These are phyloP conservation scores for Ornithorhynchus anatinus DNA, from an alignment of 2,113 vertebrate genomes.

Conservation along the genomic window DNA sequence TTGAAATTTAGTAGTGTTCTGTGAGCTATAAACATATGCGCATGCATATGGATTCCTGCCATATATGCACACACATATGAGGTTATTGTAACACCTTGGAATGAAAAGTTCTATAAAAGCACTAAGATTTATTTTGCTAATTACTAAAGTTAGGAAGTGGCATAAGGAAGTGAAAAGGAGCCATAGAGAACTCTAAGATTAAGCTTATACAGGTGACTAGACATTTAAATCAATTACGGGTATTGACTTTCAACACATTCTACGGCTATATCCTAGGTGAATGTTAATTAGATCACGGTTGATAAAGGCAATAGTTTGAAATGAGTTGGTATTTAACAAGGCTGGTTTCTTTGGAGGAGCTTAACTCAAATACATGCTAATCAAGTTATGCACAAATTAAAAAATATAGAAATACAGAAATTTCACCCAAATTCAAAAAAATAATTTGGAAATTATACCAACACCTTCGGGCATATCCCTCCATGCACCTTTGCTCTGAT, in stretches of 20 bases:
- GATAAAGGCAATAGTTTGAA: slow-evolving; percentile 3
- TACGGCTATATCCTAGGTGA: slow-evolving; percentile 12
- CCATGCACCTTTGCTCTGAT: no score
- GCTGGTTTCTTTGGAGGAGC: not conserved
- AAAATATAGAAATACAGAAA: not conserved
- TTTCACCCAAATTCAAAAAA: not conserved
- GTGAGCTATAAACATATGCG: not conserved
- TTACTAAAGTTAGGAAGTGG: slow-evolving; percentile 25
- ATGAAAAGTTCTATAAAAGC: slow-evolving; percentile 26
- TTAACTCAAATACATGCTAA: not conserved
- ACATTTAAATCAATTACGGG: slow-evolving; percentile 14
- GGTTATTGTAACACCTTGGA: slow-evolving; percentile 1
- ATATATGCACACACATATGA: not conserved
- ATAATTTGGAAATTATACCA: no score
- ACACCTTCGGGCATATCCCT: no score
- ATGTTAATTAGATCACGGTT: slow-evolving; percentile 6
- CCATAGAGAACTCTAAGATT: not conserved
- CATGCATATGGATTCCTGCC: not conserved
- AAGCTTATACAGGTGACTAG: slow-evolving; percentile 4
- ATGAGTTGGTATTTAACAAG: slow-evolving; percentile 20
- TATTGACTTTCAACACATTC: slow-evolving; percentile 23
- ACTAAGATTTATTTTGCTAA: slow-evolving; percentile 18
- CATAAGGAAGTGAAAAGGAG: no score
- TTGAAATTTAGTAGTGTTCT: not conserved
- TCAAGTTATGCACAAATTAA: not conserved